Evolutionary conservation across 37 sponge, comb jelly and placozoan species (phyloP), one percentile per base, ranked within the genome.

Genomic region (Petrosia ficiformis): DNA sequence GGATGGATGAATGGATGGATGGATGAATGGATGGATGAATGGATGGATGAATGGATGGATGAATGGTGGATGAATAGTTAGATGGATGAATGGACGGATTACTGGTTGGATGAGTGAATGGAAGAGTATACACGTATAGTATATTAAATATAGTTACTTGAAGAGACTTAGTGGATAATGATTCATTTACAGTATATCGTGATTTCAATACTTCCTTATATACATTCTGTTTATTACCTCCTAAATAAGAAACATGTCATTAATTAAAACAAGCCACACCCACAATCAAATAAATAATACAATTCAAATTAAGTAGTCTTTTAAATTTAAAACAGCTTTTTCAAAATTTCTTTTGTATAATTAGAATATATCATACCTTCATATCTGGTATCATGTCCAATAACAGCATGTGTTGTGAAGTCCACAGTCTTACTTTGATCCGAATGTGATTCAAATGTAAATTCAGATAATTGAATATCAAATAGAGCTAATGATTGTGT

Each of bases 341-440:
- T n/a, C n/a, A n/a, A n/a, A n/a, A n/a, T n/a, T n/a, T n/a, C n/a
- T n/a, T n/a, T n/a, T n/a, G n/a, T n/a, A n/a, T n/a, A n/a, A n/a
- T n/a, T n/a, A n/a, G n/a, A n/a, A n/a, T 36, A 60, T 59, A 34
- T 57, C 72, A 25, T 44, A 93, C 93, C 82, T 77, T 80, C 77
- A 34, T 90, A 89, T 83, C 95, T 73, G 0, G 83, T 87, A 65
- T 94, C 95, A 75, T 94, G 77, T 5, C 93, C 95, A 61, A 87
- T 78, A 25, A 92, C 81, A 59, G 89, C 65, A n/a, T 79, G 81
- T 28, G 71, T 70, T 34, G 77, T 68, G 73, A 94, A 71, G 75
- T 94, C 83, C 24, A 94, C 89, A 31, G 88, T 91, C 72, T 77
- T 83, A 22, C 66, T 39, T 58, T 91, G 85, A 60, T 91, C 70